Conservation (phyloP, 2,113 vertebrate species). For the Zosterops pallidus region DNA sequence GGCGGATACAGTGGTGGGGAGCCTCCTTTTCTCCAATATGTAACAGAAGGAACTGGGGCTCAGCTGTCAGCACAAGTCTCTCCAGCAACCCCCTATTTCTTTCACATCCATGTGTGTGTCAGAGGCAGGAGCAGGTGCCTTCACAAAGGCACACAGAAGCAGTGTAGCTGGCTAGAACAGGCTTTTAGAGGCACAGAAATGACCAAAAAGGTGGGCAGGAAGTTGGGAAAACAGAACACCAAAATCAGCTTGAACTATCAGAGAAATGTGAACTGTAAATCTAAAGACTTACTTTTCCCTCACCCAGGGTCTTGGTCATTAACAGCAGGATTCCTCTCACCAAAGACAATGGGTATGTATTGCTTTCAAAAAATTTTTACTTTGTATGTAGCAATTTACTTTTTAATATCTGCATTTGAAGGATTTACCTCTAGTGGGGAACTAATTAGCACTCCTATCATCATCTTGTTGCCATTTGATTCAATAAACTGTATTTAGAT, state of each 20-base stretch:
- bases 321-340: not conserved
- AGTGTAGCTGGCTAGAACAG: rapidly evolving
- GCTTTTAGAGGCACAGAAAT: not conserved
- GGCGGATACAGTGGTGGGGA: not conserved
- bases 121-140: not conserved
- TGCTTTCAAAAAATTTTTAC: not conserved
- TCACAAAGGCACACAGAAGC: no score
- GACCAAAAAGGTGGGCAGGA: not conserved
- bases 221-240: not conserved
- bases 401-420: not conserved
- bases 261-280: not conserved
- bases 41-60: not conserved
- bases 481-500: no score
- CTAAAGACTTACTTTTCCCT: not conserved
- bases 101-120: rapidly evolving
- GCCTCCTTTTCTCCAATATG: not conserved
- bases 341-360: conserved; percentile 54
- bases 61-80: not conserved
- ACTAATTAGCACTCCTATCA: not conserved
- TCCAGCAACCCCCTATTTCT: not conserved
- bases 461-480: no score
- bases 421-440: not conserved
- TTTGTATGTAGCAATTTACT: not conserved
- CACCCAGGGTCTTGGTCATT: not conserved
- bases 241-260: not conserved